Evolutionary conservation across 23 tunicate species (phyloP), one percentile per base, ranked within the genome.

Genomic region (Halocynthia roretzi): DNA sequence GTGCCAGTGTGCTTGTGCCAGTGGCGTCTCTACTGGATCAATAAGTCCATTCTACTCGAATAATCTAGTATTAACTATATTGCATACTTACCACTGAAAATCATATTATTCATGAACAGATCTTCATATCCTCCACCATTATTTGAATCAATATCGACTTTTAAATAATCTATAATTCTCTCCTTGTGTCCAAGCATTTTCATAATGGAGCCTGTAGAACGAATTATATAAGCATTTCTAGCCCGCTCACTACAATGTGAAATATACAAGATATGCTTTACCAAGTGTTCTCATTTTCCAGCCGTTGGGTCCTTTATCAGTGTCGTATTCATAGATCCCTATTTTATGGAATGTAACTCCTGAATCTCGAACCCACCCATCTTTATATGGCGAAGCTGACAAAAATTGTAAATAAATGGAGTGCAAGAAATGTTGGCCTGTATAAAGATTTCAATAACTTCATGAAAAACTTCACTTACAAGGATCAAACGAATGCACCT

Each of bases 401-500:
- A n/a, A n/a, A n/a, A n/a, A n/a, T 22, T 70, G 49, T n/a, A n/a
- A n/a, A n/a, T n/a, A n/a, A n/a, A n/a, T n/a, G n/a, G n/a, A n/a
- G n/a, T n/a, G n/a, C n/a, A n/a, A n/a, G n/a, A n/a, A n/a, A n/a
- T n/a, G n/a, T n/a, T n/a, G n/a, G n/a, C n/a, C n/a, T n/a, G n/a
- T n/a, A n/a, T n/a, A n/a, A n/a, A n/a, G 44, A 31, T 31, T 31
- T 31, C 44, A 31, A 31, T 31, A 4, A 31, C 1, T 4, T 31
- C 44, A 31, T 31, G 44, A 31, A 4, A 31, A 31, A n/a, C n/a
- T n/a, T n/a, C 0, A 66, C 88, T 77, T 61, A 84, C 88, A 62
- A 5, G 88, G 88, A 67, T 84, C 88, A 77, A 84, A 84, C 7
- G 88, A 60, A 52, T 84, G 88, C 31, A 84, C 88, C 64, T 84